Base-by-base conservation (phyloP, 1,140 invertebrate species). In the Camponotus vicinus region DNA sequence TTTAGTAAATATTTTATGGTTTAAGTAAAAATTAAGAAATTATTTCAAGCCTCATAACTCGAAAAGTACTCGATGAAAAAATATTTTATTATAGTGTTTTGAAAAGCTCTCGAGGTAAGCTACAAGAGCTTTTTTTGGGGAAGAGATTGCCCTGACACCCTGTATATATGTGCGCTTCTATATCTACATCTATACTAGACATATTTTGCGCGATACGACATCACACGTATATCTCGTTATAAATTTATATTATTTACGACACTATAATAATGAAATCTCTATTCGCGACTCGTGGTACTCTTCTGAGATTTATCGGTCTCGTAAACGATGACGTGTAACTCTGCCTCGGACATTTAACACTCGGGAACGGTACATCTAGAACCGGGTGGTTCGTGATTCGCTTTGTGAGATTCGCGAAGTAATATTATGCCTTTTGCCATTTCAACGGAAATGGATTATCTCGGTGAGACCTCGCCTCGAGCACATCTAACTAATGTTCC, bases 231-330 rank as follows among this genome's bases (percentile, higher is more conserved):
- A 63, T 73, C 40, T 77, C n/a, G 57, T 63, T 45, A 77, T 86
- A 79, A 86, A 87, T 86, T 87, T 57, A 86, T 69, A 77, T 87
- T 78, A 79, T 87, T 78, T 78, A 78, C 67, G 27, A 37, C 57
- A 69, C 37, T 27, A 49, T 37, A 63, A 86, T 70, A 27, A 66
- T 45, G 66, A 86, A 85, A 87, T 87, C 73, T 86, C 64, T 77
- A 79, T 87, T 57, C 45, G 57, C 69, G 55, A n/a, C n/a, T 63
- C 52, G n/a, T 67, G 18, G n/a, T 57, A 32, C 55, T 32, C 32
- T 27, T 27, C 57, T 40, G 42, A 78, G 83, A 87, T 87, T 87
- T 87, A 87, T 87, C 66, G 45, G 52, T 64, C 83, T 70, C 86
- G 40, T 87, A 87, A 87, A 87, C 82, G 55, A 18, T 49, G 57